These are phyloP conservation scores for Drosophila imparisetae DNA, from an alignment of 2,888 invertebrate species.

Conservation along the genomic window DNA sequence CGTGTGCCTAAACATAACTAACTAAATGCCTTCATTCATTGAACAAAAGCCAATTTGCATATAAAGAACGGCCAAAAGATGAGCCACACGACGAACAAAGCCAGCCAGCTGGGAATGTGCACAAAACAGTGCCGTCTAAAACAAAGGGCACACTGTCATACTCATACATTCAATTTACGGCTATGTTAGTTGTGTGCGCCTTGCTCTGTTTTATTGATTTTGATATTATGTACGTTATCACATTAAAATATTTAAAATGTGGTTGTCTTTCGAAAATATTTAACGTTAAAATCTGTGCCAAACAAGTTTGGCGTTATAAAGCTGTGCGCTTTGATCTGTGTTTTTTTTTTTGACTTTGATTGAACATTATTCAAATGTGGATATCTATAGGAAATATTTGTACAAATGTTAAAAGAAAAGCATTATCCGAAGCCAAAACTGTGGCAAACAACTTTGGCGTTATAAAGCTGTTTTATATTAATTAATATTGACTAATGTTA, in stretches of 20 bases:
- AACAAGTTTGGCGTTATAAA: neutral
- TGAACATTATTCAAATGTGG: too few relatives aligned
- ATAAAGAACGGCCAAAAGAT: slow-evolving; percentile 40
- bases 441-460: neutral
- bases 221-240: too few relatives aligned
- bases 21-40: slow-evolving; percentile 27
- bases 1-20: slow-evolving; percentile 40
- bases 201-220: neutral
- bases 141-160: neutral
- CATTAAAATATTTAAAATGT: neutral
- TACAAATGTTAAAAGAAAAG: too few relatives aligned
- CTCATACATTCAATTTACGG: neutral
- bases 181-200: neutral
- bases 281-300: neutral
- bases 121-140: neutral
- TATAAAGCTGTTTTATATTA: neutral
- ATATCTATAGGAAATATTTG: neutral
- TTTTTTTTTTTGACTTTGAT: too few relatives aligned
- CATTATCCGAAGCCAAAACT: neutral
- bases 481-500: too few relatives aligned
- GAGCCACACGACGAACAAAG: slow-evolving; percentile 27
- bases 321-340: neutral
- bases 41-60: slow-evolving; percentile 52
- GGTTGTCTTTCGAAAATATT: too few relatives aligned
- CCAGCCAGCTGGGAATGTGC: neutral